Conservation (phyloP, 2,888 invertebrate genomes). For the Crossocerus cetratus region DNA sequence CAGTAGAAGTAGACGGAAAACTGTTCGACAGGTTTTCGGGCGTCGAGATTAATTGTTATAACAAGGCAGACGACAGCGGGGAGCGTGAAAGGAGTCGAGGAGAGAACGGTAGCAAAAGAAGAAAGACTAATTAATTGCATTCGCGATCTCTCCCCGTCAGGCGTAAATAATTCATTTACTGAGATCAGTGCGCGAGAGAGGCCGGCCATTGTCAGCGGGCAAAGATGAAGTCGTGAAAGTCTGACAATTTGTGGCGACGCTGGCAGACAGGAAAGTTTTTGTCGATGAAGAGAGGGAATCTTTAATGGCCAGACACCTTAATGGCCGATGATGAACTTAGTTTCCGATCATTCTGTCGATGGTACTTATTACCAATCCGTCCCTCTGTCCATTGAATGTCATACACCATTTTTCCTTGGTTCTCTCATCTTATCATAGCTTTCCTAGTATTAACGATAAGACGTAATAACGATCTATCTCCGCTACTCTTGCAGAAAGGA, state of each 20-base stretch:
- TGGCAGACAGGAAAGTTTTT: conserved; percentile 6
- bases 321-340: neutral
- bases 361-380: neutral
- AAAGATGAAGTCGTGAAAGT: conserved; percentile 3
- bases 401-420: too few species aligned
- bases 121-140: conserved; percentile 30
- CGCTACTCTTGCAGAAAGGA: too few species aligned
- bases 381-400: too few species aligned
- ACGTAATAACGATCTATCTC: too few species aligned
- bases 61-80: neutral
- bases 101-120: neutral
- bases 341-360: neutral
- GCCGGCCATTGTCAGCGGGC: neutral
- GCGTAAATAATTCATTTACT: conserved; percentile 24
- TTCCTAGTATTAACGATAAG: too few species aligned
- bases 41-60: neutral
- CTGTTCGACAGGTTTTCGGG: too few species aligned
- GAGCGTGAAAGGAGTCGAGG: neutral
- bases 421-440: too few species aligned
- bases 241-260: neutral
- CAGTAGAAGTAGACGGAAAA: too few species aligned
- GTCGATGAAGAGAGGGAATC: neutral
- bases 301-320: neutral
- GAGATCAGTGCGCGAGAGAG: neutral
- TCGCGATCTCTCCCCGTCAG: conserved; percentile 21